A percentile compares a stretch with the other conserved stretches of the same genome.
phyloP scores from a whole-genome alignment of 30 jellyfish, hydroid and myxozoan species.

The Clytia hemisphaerica region DNA sequence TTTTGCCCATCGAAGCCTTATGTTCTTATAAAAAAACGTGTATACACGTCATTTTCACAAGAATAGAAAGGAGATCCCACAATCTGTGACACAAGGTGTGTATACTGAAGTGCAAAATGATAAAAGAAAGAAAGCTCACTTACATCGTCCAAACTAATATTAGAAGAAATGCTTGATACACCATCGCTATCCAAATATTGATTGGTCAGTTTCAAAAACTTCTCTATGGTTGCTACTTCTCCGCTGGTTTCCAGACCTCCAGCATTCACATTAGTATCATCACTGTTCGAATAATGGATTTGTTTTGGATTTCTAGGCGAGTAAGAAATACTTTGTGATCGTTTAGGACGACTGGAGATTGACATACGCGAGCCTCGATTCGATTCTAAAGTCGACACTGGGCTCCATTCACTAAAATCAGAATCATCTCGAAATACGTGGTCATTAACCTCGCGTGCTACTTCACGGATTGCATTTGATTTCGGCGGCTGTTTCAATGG shows the following conservation, averaged over 20 bases:
- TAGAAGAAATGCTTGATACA: not conserved
- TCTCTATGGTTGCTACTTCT: conserved; percentile 59
- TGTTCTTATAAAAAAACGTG: too few species aligned
- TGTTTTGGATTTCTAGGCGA: too few species aligned
- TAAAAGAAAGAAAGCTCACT: not conserved
- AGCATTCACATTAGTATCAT: conserved; percentile 11
- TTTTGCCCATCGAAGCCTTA: too few species aligned
- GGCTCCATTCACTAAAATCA: conserved; percentile 88
- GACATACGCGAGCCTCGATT: conserved; percentile 32
- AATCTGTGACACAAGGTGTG: not conserved
- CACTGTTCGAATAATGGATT: conserved; percentile 22
- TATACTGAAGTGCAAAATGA: not conserved
- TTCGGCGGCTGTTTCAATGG: conserved; percentile 11
- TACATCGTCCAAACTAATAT: conserved; percentile 21
- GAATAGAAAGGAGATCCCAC: too few species aligned
- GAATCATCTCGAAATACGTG: conserved; percentile 39
- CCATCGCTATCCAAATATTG: conserved; percentile 36
- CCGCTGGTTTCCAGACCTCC: conserved; percentile 23
- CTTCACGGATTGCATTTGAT: conserved; percentile 28
- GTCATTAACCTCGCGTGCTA: conserved; percentile 16
- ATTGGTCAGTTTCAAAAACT: conserved; percentile 53
- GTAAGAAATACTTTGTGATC: not conserved
- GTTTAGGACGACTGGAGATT: not conserved
- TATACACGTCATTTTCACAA: too few species aligned
- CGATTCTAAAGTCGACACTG: conserved; percentile 52